Conservation (phyloP, 2,113 vertebrate species). For the Paraplagusia blochii region DNA sequence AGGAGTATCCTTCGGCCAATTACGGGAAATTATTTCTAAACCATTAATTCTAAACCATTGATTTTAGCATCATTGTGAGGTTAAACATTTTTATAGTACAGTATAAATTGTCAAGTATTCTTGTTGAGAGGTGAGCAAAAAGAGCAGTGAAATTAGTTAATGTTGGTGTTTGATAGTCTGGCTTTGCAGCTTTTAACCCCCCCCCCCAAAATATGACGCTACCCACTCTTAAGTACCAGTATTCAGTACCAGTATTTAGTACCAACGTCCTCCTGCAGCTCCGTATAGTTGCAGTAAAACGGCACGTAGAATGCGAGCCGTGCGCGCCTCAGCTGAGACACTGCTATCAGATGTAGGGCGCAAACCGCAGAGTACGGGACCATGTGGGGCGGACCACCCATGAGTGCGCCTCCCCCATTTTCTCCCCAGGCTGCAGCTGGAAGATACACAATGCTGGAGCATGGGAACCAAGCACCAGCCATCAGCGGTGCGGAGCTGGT, state of each 20-base stretch:
- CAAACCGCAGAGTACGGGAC: conserved; percentile 72
- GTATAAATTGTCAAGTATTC: too few species aligned
- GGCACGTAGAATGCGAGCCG: conserved; percentile 56
- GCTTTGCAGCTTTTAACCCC: too few species aligned
- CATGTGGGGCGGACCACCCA: conserved; percentile 77
- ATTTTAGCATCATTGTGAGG: too few species aligned
- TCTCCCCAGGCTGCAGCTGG: conserved; percentile 61
- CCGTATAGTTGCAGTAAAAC: conserved; percentile 53
- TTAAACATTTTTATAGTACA: too few species aligned
- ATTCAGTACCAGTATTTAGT: conserved; percentile 46
- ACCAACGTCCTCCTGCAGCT: conserved; percentile 43
- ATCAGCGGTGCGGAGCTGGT: conserved; percentile 33
- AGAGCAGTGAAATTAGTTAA: too few species aligned
- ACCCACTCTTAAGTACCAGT: too few species aligned
- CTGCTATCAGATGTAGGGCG: conserved; percentile 72
- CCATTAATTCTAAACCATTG: too few species aligned
- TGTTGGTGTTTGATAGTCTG: too few species aligned
- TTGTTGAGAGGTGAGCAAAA: too few species aligned
- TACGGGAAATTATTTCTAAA: too few species aligned
- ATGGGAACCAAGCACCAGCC: conserved; percentile 65
- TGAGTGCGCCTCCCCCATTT: conserved; percentile 51
- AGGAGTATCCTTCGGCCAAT: too few species aligned
- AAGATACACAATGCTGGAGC: conserved; percentile 63
- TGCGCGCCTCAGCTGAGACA: conserved; percentile 65
- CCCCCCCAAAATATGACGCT: too few species aligned